Evolutionary conservation across 2,888 invertebrate genomes (phyloP), one percentile per base, ranked within the genome.

Genomic region (Caenorhabditis macrosperma): DNA sequence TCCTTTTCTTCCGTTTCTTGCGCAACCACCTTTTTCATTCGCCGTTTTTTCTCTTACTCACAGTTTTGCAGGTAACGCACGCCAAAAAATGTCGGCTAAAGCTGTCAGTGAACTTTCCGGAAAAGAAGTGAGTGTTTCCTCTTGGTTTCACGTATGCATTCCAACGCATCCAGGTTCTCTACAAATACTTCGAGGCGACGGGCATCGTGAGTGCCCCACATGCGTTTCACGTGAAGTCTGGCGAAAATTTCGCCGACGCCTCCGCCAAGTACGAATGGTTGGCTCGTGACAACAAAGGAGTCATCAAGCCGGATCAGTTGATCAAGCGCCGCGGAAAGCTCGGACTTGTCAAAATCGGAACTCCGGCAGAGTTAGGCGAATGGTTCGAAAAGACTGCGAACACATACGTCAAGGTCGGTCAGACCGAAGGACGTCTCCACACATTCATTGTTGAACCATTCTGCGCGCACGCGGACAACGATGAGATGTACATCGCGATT

Each of bases 361-460:
- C 95, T 88, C 94, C 94, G 79, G 93, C 95, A 3, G 92, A 93
- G 28, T 95, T 95, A 22, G 93, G 95, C 89, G 91, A 94, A 91
- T 99, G 98, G 97, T 93, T 99, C 64, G 92, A 92, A 28, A 95
- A 95, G 85, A 94, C 95, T 76, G 85, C 84, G 33, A 87, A 87
- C 41, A 68, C 81, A 15, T 80, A 86, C 38, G 82, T 85, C 22
- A 83, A 85, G 93, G 94, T 99, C 83, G 98, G 96, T 28, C 94
- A 94, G 71, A 94, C 97, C 0, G 93, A 92, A 17, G 99, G 99
- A 75, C 95, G 95, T 90, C 93, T 99, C 71, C 93, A 95, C 85
- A 95, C 94, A 87, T 99, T 99, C 91, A 95, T 99, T 83, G 95
- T 99, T 67, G 99, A 99, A 91, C 98, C 98, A 0, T 98, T 99